phyloP scores from a whole-genome alignment of 2,888 invertebrate genomes.

The Stictocephala bisonia region DNA sequence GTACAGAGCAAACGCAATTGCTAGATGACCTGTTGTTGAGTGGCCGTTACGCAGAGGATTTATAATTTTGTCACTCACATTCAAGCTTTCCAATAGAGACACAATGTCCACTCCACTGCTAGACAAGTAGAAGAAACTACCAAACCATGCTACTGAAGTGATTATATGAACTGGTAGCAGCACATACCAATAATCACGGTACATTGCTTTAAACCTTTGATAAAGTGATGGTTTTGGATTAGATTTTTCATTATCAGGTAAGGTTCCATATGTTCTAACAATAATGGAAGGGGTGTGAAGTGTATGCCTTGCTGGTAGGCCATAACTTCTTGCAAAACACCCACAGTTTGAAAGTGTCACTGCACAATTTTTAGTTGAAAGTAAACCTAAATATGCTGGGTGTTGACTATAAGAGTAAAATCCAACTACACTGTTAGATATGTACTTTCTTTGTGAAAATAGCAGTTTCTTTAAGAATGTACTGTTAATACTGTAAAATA shows the following conservation, averaged over 20 bases:
- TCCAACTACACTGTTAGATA: too few species aligned
- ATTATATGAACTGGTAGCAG: constrained; percentile 91
- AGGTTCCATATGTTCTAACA: too few species aligned
- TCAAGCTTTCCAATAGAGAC: constrained; percentile 78
- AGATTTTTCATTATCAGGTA: constrained; percentile 26
- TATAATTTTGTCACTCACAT: constrained; percentile 82
- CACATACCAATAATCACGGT: constrained; percentile 97
- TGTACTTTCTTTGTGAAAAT: too few species aligned
- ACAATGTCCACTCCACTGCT: constrained; percentile 94
- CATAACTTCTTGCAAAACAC: too few species aligned
- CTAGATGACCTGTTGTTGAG: constrained; percentile 88
- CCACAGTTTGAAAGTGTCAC: too few species aligned
- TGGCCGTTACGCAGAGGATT: constrained; percentile 71
- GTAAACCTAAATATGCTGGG: too few species aligned
- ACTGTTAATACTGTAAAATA: too few species aligned
- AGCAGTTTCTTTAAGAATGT: too few species aligned
- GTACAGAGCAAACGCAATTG: constrained; percentile 91
- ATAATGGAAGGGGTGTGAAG: too few species aligned
- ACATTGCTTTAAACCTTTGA: constrained; percentile 89
- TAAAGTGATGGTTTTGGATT: constrained; percentile 73
- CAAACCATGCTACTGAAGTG: constrained; percentile 91
- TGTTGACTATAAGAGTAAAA: too few species aligned
- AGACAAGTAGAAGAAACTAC: constrained; percentile 86
- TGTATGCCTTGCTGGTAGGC: too few species aligned
- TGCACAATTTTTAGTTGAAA: too few species aligned